Conservation (phyloP, 2,797 vertebrate genomes). For the Avahi laniger region DNA sequence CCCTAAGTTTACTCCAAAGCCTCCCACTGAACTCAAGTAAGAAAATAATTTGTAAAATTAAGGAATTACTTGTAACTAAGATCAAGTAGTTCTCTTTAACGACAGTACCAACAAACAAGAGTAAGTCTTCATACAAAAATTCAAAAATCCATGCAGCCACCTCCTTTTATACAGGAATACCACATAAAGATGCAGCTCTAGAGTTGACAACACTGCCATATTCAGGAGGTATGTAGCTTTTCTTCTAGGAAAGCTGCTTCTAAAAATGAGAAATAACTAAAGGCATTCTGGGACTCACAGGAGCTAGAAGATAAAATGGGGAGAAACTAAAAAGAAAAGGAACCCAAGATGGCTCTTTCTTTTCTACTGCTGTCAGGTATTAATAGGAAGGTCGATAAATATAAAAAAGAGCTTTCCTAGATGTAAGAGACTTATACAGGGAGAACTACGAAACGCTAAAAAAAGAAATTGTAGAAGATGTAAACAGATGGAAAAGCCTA, state of each 20-base stretch:
- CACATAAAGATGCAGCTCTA: background rate
- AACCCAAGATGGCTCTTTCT: background rate
- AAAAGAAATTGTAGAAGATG: too few species aligned
- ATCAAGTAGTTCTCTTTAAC: conserved; percentile 28
- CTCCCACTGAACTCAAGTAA: background rate
- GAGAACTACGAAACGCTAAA: too few species aligned
- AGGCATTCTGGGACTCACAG: background rate
- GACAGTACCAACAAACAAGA: background rate
- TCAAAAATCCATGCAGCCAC: background rate
- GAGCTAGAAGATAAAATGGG: background rate
- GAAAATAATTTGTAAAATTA: conserved; percentile 49
- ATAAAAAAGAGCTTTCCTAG: background rate
- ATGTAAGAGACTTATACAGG: too few species aligned
- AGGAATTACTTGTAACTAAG: conserved; percentile 4
- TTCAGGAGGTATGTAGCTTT: background rate
- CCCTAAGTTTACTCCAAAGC: background rate
- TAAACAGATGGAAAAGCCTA: too few species aligned
- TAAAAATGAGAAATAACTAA: background rate
- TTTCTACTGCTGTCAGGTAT: background rate
- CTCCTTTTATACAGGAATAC: background rate
- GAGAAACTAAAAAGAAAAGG: background rate
- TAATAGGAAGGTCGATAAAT: background rate
- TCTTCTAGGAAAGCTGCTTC: background rate
- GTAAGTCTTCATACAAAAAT: conserved; percentile 16
- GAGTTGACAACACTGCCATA: background rate